Conservation (phyloP, 1,140 invertebrate species). For the Cydia strobilella region DNA sequence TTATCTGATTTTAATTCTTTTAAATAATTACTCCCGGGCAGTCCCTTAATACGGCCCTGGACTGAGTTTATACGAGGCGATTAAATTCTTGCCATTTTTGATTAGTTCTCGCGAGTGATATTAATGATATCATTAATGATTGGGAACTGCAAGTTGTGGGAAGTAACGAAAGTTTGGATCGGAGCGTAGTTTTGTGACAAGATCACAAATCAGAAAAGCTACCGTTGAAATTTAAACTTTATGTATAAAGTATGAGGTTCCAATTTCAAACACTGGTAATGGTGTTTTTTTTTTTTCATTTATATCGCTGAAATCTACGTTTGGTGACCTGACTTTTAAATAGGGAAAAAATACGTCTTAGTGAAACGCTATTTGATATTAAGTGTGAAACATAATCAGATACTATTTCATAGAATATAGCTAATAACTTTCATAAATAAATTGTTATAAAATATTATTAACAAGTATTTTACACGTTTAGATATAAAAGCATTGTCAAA, state of each 20-base stretch:
- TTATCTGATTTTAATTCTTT: constrained; percentile 33
- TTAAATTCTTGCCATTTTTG: constrained; percentile 29
- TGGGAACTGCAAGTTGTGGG: neutral
- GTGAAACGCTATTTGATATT: no score
- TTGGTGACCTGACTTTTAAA: no score
- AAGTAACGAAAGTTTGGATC: neutral
- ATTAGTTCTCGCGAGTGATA: constrained; percentile 24
- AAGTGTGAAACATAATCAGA: no score
- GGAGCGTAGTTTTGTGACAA: neutral
- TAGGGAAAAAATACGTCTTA: no score
- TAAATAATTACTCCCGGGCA: constrained; percentile 25
- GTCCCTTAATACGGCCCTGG: constrained; percentile 9
- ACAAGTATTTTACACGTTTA: no score
- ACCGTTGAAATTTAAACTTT: neutral
- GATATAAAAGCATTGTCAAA: no score
- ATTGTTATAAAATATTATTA: no score
- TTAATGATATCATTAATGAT: constrained; percentile 27
- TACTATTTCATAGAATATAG: no score
- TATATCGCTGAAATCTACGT: no score
- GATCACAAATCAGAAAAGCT: neutral
- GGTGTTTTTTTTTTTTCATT: neutral
- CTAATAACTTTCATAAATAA: no score
- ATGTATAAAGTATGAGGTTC: neutral
- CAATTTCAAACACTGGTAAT: neutral
- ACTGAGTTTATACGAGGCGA: constrained; percentile 21